Conservation (phyloP, 2,888 invertebrate genomes). For the Pterobdella sp. region DNA sequence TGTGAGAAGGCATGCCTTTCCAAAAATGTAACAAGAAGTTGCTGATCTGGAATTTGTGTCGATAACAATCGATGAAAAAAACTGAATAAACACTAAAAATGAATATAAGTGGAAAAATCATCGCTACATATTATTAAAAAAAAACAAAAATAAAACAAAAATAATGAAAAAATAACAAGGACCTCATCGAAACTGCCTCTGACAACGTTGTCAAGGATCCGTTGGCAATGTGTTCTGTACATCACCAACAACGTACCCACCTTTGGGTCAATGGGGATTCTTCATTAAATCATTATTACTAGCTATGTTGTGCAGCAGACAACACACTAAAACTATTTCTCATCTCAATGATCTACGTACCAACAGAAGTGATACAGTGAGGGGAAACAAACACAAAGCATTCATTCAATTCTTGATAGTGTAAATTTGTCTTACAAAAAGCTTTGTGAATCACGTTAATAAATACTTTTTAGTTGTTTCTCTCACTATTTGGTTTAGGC, state of each 20-base stretch:
- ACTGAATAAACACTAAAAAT: not conserved
- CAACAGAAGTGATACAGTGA: not conserved
- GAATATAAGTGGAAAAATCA: not conserved
- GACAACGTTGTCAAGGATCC: constrained; percentile 53
- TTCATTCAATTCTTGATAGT: no score
- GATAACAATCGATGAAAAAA: not conserved
- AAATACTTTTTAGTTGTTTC: no score
- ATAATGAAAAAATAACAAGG: not conserved
- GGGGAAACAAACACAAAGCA: no score
- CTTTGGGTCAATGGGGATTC: no score
- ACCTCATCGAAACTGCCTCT: constrained; percentile 54
- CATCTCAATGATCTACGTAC: not conserved
- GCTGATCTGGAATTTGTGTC: constrained; percentile 47
- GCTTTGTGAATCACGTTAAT: no score
- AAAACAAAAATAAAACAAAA: not conserved
- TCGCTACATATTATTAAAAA: no score
- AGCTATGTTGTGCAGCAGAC: no score
- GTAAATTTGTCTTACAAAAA: no score
- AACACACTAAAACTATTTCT: no score
- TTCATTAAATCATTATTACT: no score
- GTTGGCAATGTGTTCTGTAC: constrained; percentile 54
- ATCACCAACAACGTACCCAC: constrained; percentile 53
- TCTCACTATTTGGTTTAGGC: no score
- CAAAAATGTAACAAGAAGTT: constrained; percentile 40
- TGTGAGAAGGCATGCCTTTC: constrained; percentile 40